Percentiles rank a stretch among this genome's conserved stretches.
phyloP scores from a whole-genome alignment of 2,888 invertebrate species.

The Chorisops tibialis region DNA sequence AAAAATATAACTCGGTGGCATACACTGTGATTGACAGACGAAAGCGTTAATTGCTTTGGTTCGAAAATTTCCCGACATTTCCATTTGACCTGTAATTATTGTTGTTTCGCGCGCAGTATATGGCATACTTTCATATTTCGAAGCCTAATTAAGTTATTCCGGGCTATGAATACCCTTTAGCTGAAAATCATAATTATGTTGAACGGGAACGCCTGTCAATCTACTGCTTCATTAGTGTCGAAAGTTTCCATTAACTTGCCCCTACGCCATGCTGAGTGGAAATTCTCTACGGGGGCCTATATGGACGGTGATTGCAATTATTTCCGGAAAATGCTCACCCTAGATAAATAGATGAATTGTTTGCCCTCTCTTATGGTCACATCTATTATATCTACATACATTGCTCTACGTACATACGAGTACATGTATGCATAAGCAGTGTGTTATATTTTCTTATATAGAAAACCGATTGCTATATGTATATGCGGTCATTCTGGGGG shows the following conservation, averaged over 20 bases:
- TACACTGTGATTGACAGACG: no score
- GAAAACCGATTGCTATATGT: no score
- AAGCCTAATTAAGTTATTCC: conserved; percentile 15
- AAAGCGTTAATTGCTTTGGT: no score
- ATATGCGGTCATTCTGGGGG: no score
- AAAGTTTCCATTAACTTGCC: conserved; percentile 19
- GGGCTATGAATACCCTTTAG: background rate
- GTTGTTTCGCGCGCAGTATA: background rate
- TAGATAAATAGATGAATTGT: conserved; percentile 15
- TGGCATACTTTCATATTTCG: background rate
- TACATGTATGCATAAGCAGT: no score
- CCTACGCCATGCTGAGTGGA: background rate
- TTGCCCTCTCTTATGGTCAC: conserved; percentile 5
- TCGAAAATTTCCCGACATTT: no score
- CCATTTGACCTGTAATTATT: background rate
- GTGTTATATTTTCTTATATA: no score
- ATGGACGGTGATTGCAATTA: conserved; percentile 15
- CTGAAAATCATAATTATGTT: conserved; percentile 22
- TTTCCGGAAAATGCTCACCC: conserved; percentile 14
- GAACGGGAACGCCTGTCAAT: conserved; percentile 24
- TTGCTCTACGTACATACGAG: no score
- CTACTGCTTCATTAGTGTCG: conserved; percentile 28
- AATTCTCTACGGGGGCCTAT: background rate
- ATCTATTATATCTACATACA: background rate
- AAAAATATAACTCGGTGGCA: no score